Evolutionary conservation across 2,797 vertebrate species (phyloP).

Genomic region (Sebastes melanostomus): DNA sequence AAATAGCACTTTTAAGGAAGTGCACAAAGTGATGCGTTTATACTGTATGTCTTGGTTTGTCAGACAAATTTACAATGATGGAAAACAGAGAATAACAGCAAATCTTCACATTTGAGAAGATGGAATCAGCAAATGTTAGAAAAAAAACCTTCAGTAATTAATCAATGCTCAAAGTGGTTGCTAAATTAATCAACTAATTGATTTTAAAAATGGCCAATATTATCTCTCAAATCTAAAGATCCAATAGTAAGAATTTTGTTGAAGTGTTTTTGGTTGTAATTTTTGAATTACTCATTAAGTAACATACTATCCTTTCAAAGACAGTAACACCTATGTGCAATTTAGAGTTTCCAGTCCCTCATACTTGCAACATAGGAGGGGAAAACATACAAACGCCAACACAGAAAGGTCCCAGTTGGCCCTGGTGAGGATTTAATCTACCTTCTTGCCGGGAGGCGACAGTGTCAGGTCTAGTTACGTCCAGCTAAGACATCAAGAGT

Average conservation of each 20-base stretch:
- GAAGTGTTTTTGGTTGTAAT: neutral
- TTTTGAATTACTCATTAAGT: neutral
- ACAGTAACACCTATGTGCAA: neutral
- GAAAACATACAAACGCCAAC: neutral
- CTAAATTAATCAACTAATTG: neutral
- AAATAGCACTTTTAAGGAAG: rapidly evolving
- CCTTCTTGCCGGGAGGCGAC: neutral
- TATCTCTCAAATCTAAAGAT: neutral
- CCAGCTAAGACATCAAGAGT: neutral
- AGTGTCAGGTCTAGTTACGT: neutral
- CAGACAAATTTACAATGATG: neutral
- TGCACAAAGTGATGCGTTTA: neutral
- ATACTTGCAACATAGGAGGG: neutral
- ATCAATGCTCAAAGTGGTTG: rapidly evolving
- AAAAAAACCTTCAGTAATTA: neutral
- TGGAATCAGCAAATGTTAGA: neutral
- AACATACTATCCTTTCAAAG: neutral
- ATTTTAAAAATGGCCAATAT: neutral
- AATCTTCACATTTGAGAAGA: neutral
- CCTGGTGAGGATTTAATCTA: neutral
- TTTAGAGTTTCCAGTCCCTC: neutral
- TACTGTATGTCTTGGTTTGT: neutral
- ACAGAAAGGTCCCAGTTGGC: neutral
- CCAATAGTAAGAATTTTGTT: neutral
- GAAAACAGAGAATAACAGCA: neutral